Base-by-base conservation (phyloP, 2,888 invertebrate species). In the Rhimphoctona megacephalus region DNA sequence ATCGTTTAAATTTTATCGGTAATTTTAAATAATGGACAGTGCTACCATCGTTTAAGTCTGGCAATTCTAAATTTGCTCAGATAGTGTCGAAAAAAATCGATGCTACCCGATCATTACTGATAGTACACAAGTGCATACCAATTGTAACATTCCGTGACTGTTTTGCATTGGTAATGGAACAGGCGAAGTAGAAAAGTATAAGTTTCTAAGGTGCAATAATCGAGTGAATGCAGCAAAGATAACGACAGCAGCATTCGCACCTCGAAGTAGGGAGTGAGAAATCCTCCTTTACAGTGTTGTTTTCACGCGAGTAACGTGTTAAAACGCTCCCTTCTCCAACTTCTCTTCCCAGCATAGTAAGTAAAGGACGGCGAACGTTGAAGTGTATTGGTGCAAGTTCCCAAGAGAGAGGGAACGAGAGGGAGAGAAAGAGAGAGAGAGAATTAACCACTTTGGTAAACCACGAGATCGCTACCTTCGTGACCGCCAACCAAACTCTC, bases 361-460 rank as follows among this genome's bases (percentile, higher is more conserved):
- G 61, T 66, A 66, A 39, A 39, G 66, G 66, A 36, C 9, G n/a
- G 72, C 36, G 36, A 52, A 54, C n/a, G 72, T 22, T 33, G 36
- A 73, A 30, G 70, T 25, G 43, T 30, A 25, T 30, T 46, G 33
- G 76, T 43, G 74, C n/a, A 43, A 43, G 61, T 30, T 61, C 36
- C 30, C 25, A 69, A 81, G 67, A 79, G 79, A 86, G 88, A 76
- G 73, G 30, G 46, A 43, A 3, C 1, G 80, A 77, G 64, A 80
- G 78, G 83, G 90, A 67, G 72, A 22, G 43, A 36, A 67, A 79
- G n/a, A 49, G 49, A 17, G 49, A 49, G 49, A 49, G 61, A 30
- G 80, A 87, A 89, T 89, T 87, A 90, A 90, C 86, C 88, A 86
- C 83, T 80, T 83, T 72, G 90, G 89, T 84, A 79, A 87, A 86